phyloP scores from a whole-genome alignment of 1,140 invertebrate genomes.

The Cotesia glomerata region DNA sequence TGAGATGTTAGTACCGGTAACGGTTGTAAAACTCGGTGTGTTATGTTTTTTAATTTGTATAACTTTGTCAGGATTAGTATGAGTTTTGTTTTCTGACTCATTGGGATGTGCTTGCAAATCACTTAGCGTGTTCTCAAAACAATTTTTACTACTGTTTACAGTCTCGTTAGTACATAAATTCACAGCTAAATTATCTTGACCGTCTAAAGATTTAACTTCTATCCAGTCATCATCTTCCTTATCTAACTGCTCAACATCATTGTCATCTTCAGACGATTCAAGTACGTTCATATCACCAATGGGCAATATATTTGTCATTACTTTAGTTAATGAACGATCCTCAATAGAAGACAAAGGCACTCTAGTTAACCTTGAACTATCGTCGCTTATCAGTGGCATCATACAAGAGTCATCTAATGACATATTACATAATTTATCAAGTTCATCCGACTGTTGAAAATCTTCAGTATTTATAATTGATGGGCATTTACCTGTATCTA shows the following conservation, averaged over 20 bases:
- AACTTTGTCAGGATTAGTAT: neutral
- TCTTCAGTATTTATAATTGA: conserved; percentile 34
- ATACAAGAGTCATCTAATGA: conserved; percentile 34
- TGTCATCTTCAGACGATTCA: conserved; percentile 42
- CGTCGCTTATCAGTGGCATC: conserved; percentile 40
- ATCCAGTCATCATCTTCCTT: conserved; percentile 44
- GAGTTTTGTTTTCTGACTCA: neutral
- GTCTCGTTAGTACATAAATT: conserved; percentile 24
- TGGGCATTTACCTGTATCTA: conserved; percentile 24
- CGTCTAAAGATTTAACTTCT: conserved; percentile 37
- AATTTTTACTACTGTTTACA: conserved; percentile 26
- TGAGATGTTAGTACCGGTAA: neutral
- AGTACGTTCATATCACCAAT: conserved; percentile 43
- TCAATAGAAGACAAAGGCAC: conserved; percentile 44
- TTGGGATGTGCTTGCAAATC: conserved; percentile 3
- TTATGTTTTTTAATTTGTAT: neutral
- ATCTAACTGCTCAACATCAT: conserved; percentile 41
- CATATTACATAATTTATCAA: conserved; percentile 36
- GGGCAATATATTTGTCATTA: conserved; percentile 45
- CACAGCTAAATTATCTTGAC: conserved; percentile 32
- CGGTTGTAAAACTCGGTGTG: neutral
- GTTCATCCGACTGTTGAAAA: conserved; percentile 36
- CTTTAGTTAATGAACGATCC: conserved; percentile 45
- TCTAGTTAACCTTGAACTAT: conserved; percentile 38
- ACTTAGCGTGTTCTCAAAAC: conserved; percentile 1